Base-by-base conservation (phyloP, 2,113 vertebrate genomes). In the Channa maculata region DNA sequence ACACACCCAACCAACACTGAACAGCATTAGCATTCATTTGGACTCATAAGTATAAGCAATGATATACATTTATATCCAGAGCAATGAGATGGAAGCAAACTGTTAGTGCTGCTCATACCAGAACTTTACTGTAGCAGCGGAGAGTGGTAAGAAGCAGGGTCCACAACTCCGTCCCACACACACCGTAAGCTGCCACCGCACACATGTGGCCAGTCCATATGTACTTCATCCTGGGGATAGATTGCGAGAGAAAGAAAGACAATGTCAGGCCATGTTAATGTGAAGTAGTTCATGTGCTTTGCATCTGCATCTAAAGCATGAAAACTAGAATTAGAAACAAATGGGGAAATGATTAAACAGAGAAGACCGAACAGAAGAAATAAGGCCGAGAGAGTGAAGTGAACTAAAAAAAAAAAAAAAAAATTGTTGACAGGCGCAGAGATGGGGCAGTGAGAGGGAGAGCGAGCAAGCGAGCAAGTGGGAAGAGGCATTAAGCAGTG, bases 131-230 rank as follows among this genome's bases (percentile, higher is more conserved):
- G 89, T 92, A 88, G 86, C 96, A 94, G 65, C 65, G 94, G 49
- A 96, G 33, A 33, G 87, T 52, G 87, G 89, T 94, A 79, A 98
- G 90, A 41, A 91, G 41, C 8, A 94, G 62, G 0, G 91, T 94
- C 98, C 97, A 99, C 38, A 96, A 38, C 73, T 97, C 96, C 0
- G 88, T 71, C 49, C 96, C 96, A 81, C 96, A 97, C 41, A 97
- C 88, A 34, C 96, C 97, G 13, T 95, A 97, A 13, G 98, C 96
- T 0, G 97, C 95, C 5, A 99, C 95, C 0, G 94, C 95, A 76
- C 98, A 99, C 96, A 99, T 96, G 66, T 99, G 98, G n/a, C 98
- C 96, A 0, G 96, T 99, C 98, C 98, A 99, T 5, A 99, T 94
- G 55, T 99, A 98, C 72, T 99, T 99, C 98, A 99, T 99, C 79